Base-by-base conservation (phyloP, 1,140 invertebrate species). In the Dreissena rostriformis region DNA sequence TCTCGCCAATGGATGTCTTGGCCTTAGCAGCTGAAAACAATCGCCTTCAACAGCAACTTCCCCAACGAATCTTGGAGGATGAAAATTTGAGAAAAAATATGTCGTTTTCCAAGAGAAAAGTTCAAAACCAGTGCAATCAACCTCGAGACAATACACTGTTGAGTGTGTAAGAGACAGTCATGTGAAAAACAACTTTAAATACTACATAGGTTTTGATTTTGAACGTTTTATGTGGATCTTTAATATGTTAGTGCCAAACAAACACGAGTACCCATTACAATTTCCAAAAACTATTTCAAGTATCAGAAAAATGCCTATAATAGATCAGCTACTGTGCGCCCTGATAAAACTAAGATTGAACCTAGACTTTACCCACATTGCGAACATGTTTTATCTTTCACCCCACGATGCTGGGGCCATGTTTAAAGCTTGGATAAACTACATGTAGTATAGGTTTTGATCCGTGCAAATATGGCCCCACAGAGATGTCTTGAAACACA, bases 401-500 rank as follows among this genome's bases (percentile, higher is more conserved):
- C 26, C 24, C 19, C 78, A 86, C 51, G 67, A 71, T 70, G 53
- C 68, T 39, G 53, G 84, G 51, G 67, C 51, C 1, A 29, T 85
- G 29, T 87, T 87, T 72, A 57, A 29, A 26, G 52, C 61, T 49
- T 85, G 83, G 77, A 85, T 85, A 28, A 57, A 85, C 22, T 76
- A 70, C 53, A 85, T 85, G 82, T 86, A 65, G 67, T 81, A 55
- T 66, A 51, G 66, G 39, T 87, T 85, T 67, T 76, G 82, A 24
- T 75, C 72, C 17, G 57, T 87, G 26, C 70, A 76, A 14, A 76
- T 84, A 26, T 87, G 83, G 83, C 83, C 78, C 49, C 51, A 77
- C n/a, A 66, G 82, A 24, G 72, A 74, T 17, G 17, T 73, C 11
- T 52, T 85, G n/a, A 71, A 77, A 17, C 14, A 63, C 7, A 19